These are phyloP conservation scores for Drosophila ercepeae DNA, from an alignment of 1,140 invertebrate genomes.

Conservation along the genomic window DNA sequence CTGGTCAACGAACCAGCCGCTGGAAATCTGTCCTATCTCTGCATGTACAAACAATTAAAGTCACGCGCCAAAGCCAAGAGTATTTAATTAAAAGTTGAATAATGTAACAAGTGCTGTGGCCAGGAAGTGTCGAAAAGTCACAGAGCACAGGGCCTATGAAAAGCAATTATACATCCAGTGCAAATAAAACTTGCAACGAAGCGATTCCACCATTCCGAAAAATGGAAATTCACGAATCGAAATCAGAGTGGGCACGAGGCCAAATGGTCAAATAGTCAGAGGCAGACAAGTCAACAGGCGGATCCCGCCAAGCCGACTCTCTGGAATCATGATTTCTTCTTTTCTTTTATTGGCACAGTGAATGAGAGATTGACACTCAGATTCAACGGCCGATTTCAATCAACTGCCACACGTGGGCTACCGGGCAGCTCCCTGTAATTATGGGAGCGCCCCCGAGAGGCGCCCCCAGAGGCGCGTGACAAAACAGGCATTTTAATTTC, in stretches of 20 bases:
- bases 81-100: conserved; percentile 75
- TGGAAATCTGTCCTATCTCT: conserved; percentile 34
- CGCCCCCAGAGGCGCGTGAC: conserved; percentile 23
- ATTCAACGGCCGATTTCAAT: conserved; percentile 37
- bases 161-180: conserved; percentile 56
- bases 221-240: conserved; percentile 58
- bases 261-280: conserved; percentile 51
- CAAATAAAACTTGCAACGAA: conserved; percentile 55
- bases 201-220: conserved; percentile 22
- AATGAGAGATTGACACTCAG: conserved; percentile 53
- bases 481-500: conserved; percentile 58
- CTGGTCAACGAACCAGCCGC: conserved; percentile 65
- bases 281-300: conserved; percentile 56
- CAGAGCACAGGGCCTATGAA: conserved; percentile 13
- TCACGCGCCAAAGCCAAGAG: conserved; percentile 14
- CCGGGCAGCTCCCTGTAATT: conserved; percentile 49
- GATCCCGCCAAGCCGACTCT: not conserved
- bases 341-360: not conserved
- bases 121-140: conserved; percentile 53
- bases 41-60: conserved; percentile 58
- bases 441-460: conserved; percentile 25
- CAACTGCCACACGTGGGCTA: conserved; percentile 42
- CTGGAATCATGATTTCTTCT: not conserved
- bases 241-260: conserved; percentile 55
- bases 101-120: conserved; percentile 51